Conservation (phyloP, 2,113 vertebrate genomes). For the Indicator maculatus region DNA sequence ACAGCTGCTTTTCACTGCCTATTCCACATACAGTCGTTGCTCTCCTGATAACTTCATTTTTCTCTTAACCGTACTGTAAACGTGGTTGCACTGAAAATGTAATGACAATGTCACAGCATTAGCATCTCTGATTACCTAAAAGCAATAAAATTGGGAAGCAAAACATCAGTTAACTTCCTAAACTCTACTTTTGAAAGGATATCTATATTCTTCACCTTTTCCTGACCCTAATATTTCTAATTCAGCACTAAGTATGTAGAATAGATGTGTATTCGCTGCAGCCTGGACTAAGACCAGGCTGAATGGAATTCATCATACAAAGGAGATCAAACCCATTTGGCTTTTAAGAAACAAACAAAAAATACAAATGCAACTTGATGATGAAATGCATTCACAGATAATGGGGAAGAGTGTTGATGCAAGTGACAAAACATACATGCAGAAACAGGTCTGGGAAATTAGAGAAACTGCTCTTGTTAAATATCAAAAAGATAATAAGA, state of each 20-base stretch:
- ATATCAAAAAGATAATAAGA: not conserved
- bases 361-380: not conserved
- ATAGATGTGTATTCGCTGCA: not conserved
- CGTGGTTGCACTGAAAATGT: not conserved
- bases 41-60: not conserved
- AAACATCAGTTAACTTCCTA: not conserved
- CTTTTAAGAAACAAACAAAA: not conserved
- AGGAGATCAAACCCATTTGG: not conserved
- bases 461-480: not conserved
- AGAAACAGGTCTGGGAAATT: not conserved
- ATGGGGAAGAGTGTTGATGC: not conserved
- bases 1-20: not conserved
- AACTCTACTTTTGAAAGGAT: not conserved
- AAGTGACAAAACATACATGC: not conserved
- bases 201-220: not conserved
- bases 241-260: not conserved
- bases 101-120: not conserved
- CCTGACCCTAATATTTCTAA: not conserved
- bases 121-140: not conserved
- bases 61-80: not conserved
- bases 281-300: not conserved
- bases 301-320: not conserved
- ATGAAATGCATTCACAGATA: not conserved
- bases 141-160: not conserved
- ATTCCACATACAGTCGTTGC: not conserved